phyloP scores from a whole-genome alignment of 1,140 invertebrate genomes.

The Apis cerana region DNA sequence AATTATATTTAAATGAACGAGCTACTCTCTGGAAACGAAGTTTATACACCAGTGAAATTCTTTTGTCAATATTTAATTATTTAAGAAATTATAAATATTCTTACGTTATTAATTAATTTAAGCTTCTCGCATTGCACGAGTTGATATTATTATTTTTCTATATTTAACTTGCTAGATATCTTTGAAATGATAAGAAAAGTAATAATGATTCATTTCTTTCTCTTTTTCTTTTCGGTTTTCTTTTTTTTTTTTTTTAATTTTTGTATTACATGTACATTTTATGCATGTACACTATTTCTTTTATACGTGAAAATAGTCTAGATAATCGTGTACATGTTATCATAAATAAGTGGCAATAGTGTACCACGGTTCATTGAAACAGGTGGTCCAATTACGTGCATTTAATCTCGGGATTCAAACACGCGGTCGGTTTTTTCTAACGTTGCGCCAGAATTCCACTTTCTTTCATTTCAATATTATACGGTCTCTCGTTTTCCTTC shows the following conservation, averaged over 20 bases:
- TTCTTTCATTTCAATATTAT: conserved; percentile 17
- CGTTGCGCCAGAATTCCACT: not conserved
- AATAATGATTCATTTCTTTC: no score
- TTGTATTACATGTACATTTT: no score
- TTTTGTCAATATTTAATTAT: no score
- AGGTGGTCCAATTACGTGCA: conserved; percentile 3
- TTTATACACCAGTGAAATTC: no score
- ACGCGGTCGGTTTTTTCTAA: not conserved
- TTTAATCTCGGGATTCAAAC: conserved; percentile 1
- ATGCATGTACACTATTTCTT: not conserved
- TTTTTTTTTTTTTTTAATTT: no score
- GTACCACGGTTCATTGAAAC: not conserved
- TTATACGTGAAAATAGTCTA: not conserved
- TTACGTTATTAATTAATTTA: no score
- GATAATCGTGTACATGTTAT: not conserved
- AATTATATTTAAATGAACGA: not conserved
- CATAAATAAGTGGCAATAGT: not conserved
- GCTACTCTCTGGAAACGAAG: not conserved
- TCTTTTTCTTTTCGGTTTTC: no score
- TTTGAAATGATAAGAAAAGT: no score
- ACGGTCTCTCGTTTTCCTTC: not conserved
- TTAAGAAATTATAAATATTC: no score
- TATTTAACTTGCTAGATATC: no score
- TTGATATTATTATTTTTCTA: no score
- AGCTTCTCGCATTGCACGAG: no score